Conservation (phyloP, 2,888 invertebrate species). For the Diloba caeruleocephala region DNA sequence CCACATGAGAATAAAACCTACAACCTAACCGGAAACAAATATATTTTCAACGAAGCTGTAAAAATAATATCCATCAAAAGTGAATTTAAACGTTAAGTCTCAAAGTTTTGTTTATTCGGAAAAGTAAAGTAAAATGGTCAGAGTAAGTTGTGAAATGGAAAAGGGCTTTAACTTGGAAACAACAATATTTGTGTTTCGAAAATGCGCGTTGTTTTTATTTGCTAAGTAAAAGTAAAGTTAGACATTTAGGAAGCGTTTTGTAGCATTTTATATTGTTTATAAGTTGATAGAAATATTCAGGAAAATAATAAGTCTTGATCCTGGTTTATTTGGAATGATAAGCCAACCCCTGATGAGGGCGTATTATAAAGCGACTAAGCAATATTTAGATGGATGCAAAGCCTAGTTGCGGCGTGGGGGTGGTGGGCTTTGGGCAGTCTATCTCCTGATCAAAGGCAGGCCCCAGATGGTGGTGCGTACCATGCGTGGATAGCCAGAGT, state of each 20-base stretch:
- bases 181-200: constrained; percentile 50
- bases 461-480: no score
- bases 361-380: no score
- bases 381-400: no score
- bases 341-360: no score
- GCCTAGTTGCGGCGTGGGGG: no score
- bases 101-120: constrained; percentile 41
- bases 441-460: no score
- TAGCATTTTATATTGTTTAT: not conserved
- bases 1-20: no score
- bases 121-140: constrained; percentile 34
- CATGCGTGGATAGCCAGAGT: no score
- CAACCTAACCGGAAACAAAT: not conserved
- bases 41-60: constrained; percentile 4
- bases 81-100: constrained; percentile 24
- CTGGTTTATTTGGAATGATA: no score
- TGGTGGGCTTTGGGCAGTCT: no score
- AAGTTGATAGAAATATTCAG: no score
- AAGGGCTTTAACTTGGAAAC: constrained; percentile 37
- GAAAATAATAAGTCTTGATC: no score
- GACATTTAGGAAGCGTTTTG: not conserved
- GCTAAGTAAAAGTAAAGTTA: constrained; percentile 28
- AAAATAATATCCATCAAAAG: constrained; percentile 25
- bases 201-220: constrained; percentile 41
- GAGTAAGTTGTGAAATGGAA: constrained; percentile 8